Conservation (phyloP, 1,140 invertebrate genomes). For the Brachionus manjavacas region DNA sequence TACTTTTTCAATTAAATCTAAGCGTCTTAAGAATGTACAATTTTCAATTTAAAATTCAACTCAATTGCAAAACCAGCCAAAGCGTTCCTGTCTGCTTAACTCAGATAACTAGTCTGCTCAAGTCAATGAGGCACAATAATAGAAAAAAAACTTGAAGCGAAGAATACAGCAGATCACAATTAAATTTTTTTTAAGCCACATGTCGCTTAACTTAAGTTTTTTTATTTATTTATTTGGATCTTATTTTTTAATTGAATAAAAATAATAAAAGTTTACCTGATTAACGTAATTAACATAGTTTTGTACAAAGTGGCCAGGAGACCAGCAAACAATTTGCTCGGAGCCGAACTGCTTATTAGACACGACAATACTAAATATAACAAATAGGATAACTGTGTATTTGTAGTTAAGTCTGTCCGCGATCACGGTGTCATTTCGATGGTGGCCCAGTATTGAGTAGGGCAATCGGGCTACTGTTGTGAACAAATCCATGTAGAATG, state of each 20-base stretch:
- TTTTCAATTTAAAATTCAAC: not conserved
- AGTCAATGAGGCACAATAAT: not conserved
- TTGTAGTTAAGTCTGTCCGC: constrained; percentile 72
- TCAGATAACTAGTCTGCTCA: not conserved
- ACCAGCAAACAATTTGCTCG: constrained; percentile 74
- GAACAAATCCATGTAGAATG: constrained; percentile 39
- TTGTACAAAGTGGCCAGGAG: constrained; percentile 44
- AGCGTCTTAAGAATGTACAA: not conserved
- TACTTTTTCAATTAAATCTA: not conserved
- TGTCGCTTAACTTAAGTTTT: no score
- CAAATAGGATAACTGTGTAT: constrained; percentile 77
- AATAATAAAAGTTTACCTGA: not conserved
- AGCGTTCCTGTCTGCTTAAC: not conserved
- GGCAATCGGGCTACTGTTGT: constrained; percentile 40
- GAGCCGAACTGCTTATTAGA: constrained; percentile 87
- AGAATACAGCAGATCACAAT: no score
- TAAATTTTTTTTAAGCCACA: no score
- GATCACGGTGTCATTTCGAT: constrained; percentile 43
- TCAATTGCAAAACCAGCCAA: not conserved
- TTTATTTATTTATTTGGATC: no score
- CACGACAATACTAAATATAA: constrained; percentile 78
- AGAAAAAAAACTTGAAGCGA: no score
- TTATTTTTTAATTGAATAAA: not conserved
- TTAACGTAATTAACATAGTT: constrained; percentile 43
- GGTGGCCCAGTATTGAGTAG: constrained; percentile 27